Evolutionary conservation across 2,797 vertebrate species (phyloP).

Genomic region (Gallinago solitaria): DNA sequence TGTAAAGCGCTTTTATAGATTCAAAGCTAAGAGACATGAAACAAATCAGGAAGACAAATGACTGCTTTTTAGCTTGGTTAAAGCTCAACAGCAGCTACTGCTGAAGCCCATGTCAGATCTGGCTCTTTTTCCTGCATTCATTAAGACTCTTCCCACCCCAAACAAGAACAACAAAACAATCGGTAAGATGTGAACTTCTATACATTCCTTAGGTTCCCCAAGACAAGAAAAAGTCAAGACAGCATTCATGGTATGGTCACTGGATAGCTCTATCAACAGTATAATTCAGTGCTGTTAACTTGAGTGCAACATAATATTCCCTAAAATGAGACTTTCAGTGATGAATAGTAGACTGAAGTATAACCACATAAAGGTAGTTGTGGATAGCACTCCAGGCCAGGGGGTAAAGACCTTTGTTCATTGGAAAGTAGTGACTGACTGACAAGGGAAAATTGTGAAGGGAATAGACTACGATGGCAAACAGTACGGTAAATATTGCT

Average conservation of each 20-base stretch:
- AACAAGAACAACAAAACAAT: not conserved
- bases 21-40: not conserved
- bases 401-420: not conserved
- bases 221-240: not conserved
- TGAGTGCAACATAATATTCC: not conserved
- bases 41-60: not conserved
- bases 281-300: not conserved
- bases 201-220: not conserved
- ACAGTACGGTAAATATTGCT: not conserved
- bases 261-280: not conserved
- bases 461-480: not conserved
- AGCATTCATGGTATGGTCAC: not conserved
- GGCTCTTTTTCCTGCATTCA: not conserved
- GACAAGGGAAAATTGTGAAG: not conserved
- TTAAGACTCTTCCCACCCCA: not conserved
- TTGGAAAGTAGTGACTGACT: not conserved
- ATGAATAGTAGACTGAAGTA: not conserved
- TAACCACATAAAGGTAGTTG: not conserved
- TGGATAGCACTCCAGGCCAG: not conserved
- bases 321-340: not conserved
- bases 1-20: not conserved
- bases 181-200: not conserved
- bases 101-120: not conserved
- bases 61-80: not conserved
- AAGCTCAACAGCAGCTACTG: not conserved